Percentiles rank a stretch among this genome's conserved stretches.
Evolutionary conservation across 2,888 invertebrate genomes (phyloP).

Genomic region (Cephus spinipes): DNA sequence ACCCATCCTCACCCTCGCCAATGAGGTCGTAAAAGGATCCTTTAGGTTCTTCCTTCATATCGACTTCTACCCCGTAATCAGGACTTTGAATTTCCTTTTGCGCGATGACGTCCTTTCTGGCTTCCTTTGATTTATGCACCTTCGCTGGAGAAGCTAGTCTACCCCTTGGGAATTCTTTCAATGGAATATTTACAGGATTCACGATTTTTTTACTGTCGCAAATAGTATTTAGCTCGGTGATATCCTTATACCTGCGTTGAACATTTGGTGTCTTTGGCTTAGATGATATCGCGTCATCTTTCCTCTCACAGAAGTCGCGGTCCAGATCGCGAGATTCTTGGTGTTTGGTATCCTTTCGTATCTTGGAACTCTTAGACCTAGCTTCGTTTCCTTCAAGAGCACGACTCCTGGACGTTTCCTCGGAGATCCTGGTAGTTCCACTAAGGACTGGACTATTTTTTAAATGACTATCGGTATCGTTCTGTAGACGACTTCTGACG

Average conservation of each 20-base stretch:
- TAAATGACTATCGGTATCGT: not conserved
- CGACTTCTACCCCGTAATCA: slow-evolving; percentile 53
- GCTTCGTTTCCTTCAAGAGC: slow-evolving; percentile 10
- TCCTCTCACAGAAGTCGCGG: slow-evolving; percentile 28
- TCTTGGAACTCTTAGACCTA: slow-evolving; percentile 17
- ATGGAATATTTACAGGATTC: slow-evolving; percentile 46
- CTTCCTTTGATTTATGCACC: slow-evolving; percentile 42
- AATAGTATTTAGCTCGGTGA: slow-evolving; percentile 34
- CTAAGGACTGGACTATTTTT: not conserved
- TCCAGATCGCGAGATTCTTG: slow-evolving; percentile 22
- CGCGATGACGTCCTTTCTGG: slow-evolving; percentile 27
- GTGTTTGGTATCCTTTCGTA: slow-evolving; percentile 13
- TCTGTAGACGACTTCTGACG: not conserved
- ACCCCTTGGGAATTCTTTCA: slow-evolving; percentile 51
- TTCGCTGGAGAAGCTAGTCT: slow-evolving; percentile 47
- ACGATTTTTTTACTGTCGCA: slow-evolving; percentile 26
- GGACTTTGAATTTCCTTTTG: slow-evolving; percentile 49
- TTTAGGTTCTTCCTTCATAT: slow-evolving; percentile 47
- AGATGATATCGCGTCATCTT: slow-evolving; percentile 21
- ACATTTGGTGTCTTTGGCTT: slow-evolving; percentile 33
- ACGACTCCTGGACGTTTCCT: slow-evolving; percentile 6
- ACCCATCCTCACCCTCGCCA: slow-evolving; percentile 52
- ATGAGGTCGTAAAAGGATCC: slow-evolving; percentile 55
- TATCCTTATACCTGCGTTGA: slow-evolving; percentile 34
- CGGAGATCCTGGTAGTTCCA: not conserved